These are phyloP conservation scores for Bombus waltoni DNA, from an alignment of 1,140 invertebrate genomes.

Conservation along the genomic window DNA sequence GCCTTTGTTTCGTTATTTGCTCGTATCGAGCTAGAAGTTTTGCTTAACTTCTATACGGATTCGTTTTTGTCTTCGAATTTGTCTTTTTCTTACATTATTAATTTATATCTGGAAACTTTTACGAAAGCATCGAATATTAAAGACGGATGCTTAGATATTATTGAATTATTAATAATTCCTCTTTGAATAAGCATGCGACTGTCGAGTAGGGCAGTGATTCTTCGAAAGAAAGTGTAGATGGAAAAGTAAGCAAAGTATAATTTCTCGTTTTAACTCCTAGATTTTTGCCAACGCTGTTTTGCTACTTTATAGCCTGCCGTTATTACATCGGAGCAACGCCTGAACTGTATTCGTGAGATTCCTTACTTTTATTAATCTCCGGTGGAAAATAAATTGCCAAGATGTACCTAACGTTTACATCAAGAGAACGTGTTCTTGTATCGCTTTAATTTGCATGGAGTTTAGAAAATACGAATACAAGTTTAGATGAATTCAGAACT, in stretches of 20 bases:
- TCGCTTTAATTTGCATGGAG: not conserved
- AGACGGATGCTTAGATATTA: not conserved
- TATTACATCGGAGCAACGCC: slow-evolving; percentile 38
- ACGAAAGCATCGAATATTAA: not conserved
- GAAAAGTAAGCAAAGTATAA: slow-evolving; percentile 12
- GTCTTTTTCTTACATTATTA: not conserved
- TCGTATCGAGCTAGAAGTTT: not conserved
- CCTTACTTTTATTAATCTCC: slow-evolving; percentile 19
- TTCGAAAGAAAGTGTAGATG: not conserved
- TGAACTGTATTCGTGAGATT: not conserved
- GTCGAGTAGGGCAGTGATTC: too few species aligned
- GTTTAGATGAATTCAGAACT: not conserved
- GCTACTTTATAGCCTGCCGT: slow-evolving; percentile 9
- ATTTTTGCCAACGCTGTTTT: slow-evolving; percentile 40
- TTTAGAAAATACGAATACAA: too few species aligned
- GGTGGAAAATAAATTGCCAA: not conserved
- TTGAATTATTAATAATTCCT: not conserved
- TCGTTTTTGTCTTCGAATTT: not conserved
- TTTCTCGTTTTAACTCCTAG: slow-evolving; percentile 5
- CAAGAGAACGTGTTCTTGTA: not conserved
- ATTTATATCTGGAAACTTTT: not conserved
- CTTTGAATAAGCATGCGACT: not conserved
- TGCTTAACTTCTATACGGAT: too few species aligned
- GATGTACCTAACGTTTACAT: not conserved
- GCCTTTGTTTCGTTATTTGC: not conserved